Evolutionary conservation across 2,888 invertebrate species (phyloP).

Genomic region (Galerucella calmariensis): DNA sequence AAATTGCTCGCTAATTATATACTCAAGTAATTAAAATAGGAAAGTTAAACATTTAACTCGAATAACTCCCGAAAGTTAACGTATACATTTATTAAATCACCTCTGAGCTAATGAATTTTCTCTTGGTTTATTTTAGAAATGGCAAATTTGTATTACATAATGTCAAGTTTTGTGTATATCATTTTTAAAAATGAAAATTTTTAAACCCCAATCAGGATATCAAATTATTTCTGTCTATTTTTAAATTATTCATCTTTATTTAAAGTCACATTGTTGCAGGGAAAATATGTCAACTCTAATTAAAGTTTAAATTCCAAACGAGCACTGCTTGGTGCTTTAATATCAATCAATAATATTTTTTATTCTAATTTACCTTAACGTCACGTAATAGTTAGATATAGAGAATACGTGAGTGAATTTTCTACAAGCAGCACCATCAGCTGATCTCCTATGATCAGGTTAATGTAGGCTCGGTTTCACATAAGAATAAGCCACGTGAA

Average conservation of each 20-base stretch:
- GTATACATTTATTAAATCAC: not conserved
- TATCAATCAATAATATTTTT: not conserved
- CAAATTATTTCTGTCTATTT: not conserved
- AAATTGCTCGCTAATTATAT: conserved; percentile 26
- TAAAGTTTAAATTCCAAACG: conserved; percentile 7
- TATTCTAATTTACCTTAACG: not conserved
- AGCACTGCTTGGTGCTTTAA: not conserved
- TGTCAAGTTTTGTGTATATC: not conserved
- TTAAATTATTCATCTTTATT: not conserved
- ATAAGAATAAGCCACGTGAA: too few relatives aligned
- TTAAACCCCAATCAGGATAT: not conserved
- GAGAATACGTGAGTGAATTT: too few relatives aligned
- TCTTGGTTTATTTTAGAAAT: not conserved
- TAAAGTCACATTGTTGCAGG: not conserved
- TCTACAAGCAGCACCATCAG: too few relatives aligned
- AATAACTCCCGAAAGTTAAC: conserved; percentile 6
- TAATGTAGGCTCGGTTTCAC: too few relatives aligned
- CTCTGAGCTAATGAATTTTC: not conserved
- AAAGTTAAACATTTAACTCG: conserved; percentile 26
- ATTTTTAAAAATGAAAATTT: too few relatives aligned
- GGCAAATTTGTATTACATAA: not conserved
- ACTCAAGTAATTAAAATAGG: conserved; percentile 24
- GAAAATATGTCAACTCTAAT: conserved; percentile 5
- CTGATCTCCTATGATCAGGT: too few relatives aligned
- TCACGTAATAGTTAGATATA: too few relatives aligned